Conservation (phyloP, 2,113 vertebrate species). For the Peromyscus polionotus region DNA sequence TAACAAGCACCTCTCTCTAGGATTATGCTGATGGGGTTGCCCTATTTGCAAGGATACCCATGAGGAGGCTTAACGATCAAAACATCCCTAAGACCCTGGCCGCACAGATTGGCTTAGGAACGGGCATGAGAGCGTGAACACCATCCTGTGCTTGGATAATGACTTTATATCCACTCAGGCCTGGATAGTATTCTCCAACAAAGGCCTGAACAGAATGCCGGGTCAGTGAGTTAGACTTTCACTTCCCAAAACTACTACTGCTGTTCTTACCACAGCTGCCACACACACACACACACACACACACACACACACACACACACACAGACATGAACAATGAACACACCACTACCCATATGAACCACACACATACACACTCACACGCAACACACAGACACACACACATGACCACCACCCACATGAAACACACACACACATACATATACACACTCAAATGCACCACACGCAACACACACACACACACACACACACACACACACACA, state of each 20-base stretch:
- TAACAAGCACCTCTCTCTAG: not conserved
- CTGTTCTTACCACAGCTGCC: not conserved
- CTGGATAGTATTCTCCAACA: not conserved
- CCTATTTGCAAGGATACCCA: not conserved
- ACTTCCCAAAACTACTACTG: not conserved
- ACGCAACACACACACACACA: not conserved
- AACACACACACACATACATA: no score
- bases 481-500: not conserved
- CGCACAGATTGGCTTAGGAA: not conserved
- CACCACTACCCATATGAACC: not conserved
- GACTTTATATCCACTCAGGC: not conserved
- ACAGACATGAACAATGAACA: no score
- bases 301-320: not conserved
- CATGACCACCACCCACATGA: no score
- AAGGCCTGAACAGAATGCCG: not conserved
- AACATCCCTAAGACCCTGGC: not conserved
- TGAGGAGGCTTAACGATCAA: not conserved
- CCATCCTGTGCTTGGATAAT: no score
- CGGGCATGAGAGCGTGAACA: no score
- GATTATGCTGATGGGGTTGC: not conserved
- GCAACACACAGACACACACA: no score
- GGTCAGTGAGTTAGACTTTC: not conserved
- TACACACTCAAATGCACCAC: no score
- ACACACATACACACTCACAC: not conserved
- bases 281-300: not conserved